A percentile compares a stretch with the other conserved stretches of the same genome.
Conservation (phyloP, 1,140 invertebrate species). For the Rhagoletis zephyria region DNA sequence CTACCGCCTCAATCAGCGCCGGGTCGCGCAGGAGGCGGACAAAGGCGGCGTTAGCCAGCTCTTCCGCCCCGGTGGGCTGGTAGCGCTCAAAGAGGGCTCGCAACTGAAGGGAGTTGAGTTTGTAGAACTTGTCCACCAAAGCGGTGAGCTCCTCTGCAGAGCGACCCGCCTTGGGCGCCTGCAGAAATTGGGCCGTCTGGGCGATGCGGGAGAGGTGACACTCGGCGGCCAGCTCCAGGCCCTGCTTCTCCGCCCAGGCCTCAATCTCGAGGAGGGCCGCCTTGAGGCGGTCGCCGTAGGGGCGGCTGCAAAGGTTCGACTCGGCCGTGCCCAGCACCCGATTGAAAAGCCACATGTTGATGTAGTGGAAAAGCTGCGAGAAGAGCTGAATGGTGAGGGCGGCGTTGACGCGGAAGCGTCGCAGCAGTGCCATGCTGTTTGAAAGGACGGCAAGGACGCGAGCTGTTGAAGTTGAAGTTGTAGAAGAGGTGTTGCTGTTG, state of each 20-base stretch:
- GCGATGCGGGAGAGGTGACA: constrained; percentile 95
- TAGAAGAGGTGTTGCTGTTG: too few species aligned
- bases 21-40: too few species aligned
- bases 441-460: too few species aligned
- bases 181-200: constrained; percentile 87
- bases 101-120: too few species aligned
- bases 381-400: constrained; percentile 98
- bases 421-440: constrained; percentile 86
- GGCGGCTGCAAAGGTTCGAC: constrained; percentile 75
- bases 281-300: constrained; percentile 88
- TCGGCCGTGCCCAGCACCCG: constrained; percentile 79
- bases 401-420: constrained; percentile 95
- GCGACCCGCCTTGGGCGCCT: constrained; percentile 88
- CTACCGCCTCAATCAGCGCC: too few species aligned
- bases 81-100: too few species aligned
- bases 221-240: constrained; percentile 95
- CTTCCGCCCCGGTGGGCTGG: too few species aligned
- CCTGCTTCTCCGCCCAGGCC: constrained; percentile 96
- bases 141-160: too few species aligned
- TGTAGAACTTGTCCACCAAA: too few species aligned
- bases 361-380: constrained; percentile 97
- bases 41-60: too few species aligned
- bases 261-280: constrained; percentile 88
- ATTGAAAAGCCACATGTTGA: constrained; percentile 97
- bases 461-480: too few species aligned